A percentile compares a stretch with the other conserved stretches of the same genome.
Conservation (phyloP, 2,888 invertebrate species). For the Athalia cordata region DNA sequence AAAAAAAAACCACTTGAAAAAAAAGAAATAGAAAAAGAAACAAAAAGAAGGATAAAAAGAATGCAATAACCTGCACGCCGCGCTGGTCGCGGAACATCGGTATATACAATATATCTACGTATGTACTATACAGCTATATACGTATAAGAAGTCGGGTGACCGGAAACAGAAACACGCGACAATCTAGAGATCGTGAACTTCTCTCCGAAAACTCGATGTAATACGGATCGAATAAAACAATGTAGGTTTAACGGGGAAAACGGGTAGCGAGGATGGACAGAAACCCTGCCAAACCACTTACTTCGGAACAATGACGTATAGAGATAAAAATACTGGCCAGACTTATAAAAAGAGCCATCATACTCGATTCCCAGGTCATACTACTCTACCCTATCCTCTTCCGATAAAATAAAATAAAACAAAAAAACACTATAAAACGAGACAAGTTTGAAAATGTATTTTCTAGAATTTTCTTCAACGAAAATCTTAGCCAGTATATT, state of each 20-base stretch:
- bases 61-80: too few relatives aligned
- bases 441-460: too few relatives aligned
- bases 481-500: too few relatives aligned
- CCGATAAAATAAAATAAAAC: background rate
- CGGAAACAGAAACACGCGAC: background rate
- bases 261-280: background rate
- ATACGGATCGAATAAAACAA: conserved; percentile 31
- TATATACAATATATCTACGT: too few relatives aligned
- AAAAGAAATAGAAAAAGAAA: too few relatives aligned
- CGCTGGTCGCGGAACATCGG: too few relatives aligned
- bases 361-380: conserved; percentile 31
- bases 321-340: conserved; percentile 30
- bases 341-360: background rate
- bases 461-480: too few relatives aligned
- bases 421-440: too few relatives aligned
- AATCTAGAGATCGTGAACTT: conserved; percentile 4
- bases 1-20: too few relatives aligned
- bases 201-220: background rate
- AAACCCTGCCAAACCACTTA: conserved; percentile 35
- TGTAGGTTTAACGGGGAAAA: conserved; percentile 17
- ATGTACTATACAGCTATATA: background rate
- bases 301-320: conserved; percentile 22
- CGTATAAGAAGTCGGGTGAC: background rate
- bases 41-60: too few relatives aligned
- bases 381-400: background rate